These are phyloP conservation scores for Epistrophella euchroma DNA, from an alignment of 2,888 invertebrate genomes.

Conservation along the genomic window DNA sequence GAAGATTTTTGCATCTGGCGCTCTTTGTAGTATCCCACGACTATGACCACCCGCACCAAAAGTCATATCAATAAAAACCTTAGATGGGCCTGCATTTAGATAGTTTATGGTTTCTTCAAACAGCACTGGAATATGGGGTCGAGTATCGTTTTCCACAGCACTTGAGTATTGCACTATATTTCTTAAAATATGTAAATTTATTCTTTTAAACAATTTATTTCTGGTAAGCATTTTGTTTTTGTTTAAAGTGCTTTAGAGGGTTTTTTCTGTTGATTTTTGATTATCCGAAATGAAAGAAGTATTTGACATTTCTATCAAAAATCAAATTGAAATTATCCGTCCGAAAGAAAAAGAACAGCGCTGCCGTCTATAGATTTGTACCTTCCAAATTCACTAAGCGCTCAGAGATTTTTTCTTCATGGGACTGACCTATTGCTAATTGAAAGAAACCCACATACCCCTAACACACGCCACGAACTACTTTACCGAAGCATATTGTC, in stretches of 20 bases:
- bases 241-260: not conserved
- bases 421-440: too few species aligned
- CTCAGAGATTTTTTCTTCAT: too few species aligned
- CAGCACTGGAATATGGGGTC: conserved; percentile 91
- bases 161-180: conserved; percentile 13
- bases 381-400: too few species aligned
- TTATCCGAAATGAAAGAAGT: not conserved
- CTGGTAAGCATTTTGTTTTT: conserved; percentile 61
- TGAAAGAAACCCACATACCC: too few species aligned
- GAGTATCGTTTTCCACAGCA: not conserved
- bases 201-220: conserved; percentile 66
- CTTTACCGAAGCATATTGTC: too few species aligned
- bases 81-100: conserved; percentile 87
- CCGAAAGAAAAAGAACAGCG: too few species aligned
- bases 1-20: conserved; percentile 88
- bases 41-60: conserved; percentile 98
- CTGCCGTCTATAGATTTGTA: too few species aligned
- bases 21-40: conserved; percentile 88
- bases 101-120: conserved; percentile 88
- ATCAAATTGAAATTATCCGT: too few species aligned
- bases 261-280: not conserved
- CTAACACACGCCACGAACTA: too few species aligned
- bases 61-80: conserved; percentile 95
- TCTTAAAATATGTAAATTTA: conserved; percentile 2
- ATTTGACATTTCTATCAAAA: too few species aligned